Conservation (phyloP, 1,140 invertebrate genomes). For the Atta texana region DNA sequence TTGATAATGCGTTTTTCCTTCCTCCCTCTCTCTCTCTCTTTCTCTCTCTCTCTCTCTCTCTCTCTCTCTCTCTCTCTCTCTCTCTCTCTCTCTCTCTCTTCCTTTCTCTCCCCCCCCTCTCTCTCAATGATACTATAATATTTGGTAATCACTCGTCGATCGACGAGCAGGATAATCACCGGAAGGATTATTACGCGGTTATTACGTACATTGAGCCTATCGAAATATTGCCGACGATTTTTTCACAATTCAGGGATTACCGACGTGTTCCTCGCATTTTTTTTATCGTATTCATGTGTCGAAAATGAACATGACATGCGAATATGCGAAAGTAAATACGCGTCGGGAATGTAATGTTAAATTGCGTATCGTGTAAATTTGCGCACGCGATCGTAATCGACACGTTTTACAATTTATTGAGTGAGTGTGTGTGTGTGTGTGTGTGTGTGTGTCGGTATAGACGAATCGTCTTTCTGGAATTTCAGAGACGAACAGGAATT, state of each 20-base stretch:
- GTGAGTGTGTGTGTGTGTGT: background rate
- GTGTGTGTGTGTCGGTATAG: background rate
- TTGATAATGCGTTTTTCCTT: background rate
- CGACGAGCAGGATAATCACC: background rate
- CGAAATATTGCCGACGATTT: slow-evolving; percentile 14
- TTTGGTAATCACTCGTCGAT: slow-evolving; percentile 1
- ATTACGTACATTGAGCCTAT: background rate
- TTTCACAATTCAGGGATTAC: background rate
- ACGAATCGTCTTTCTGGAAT: slow-evolving; percentile 5
- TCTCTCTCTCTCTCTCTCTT: too few relatives aligned
- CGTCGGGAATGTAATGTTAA: slow-evolving; percentile 28
- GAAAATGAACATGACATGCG: background rate
- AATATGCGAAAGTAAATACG: slow-evolving; percentile 3
- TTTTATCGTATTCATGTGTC: background rate
- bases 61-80: too few relatives aligned
- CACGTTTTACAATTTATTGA: background rate
- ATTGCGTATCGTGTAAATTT: slow-evolving; percentile 38
- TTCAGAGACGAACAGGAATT: slow-evolving; percentile 2
- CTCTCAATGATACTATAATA: background rate
- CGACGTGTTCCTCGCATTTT: background rate
- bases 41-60: too few relatives aligned
- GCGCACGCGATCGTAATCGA: slow-evolving; percentile 2
- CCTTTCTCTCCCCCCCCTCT: background rate
- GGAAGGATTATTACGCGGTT: slow-evolving; percentile 3
- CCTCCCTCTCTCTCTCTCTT: too few relatives aligned